phyloP scores from a whole-genome alignment of 1,140 invertebrate species.

The Hylaeus volcanicus region DNA sequence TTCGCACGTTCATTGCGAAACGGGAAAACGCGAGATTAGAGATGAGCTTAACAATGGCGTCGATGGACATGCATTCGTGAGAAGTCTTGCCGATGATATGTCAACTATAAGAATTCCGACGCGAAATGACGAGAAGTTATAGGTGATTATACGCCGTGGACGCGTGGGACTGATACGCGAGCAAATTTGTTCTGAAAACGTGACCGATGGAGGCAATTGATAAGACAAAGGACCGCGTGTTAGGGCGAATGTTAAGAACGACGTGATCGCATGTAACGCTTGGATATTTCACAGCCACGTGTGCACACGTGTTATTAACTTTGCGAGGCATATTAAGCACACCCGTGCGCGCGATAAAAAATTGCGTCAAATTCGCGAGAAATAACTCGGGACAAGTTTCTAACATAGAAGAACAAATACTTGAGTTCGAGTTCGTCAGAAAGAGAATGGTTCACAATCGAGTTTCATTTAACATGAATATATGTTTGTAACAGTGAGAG shows the following conservation, averaged over 20 bases:
- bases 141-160: not conserved
- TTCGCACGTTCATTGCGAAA: not conserved
- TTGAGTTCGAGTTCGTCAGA: no score
- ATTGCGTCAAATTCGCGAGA: not conserved
- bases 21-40: not conserved
- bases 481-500: no score
- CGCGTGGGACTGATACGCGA: not conserved
- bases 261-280: constrained; percentile 15
- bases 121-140: not conserved
- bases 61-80: no score
- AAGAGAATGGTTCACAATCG: no score
- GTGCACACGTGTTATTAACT: constrained; percentile 1
- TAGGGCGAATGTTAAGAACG: constrained; percentile 12
- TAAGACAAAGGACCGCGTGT: not conserved
- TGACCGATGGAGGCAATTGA: constrained; percentile 1
- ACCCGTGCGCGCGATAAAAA: not conserved
- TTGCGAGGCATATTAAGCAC: not conserved
- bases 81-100: no score
- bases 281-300: constrained; percentile 20
- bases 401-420: no score
- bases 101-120: no score
- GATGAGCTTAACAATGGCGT: no score
- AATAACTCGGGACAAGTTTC: no score
- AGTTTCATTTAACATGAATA: not conserved
- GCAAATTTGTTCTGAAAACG: constrained; percentile 2